Base-by-base conservation (phyloP, 2,797 vertebrate species). In the Microchirus variegatus region DNA sequence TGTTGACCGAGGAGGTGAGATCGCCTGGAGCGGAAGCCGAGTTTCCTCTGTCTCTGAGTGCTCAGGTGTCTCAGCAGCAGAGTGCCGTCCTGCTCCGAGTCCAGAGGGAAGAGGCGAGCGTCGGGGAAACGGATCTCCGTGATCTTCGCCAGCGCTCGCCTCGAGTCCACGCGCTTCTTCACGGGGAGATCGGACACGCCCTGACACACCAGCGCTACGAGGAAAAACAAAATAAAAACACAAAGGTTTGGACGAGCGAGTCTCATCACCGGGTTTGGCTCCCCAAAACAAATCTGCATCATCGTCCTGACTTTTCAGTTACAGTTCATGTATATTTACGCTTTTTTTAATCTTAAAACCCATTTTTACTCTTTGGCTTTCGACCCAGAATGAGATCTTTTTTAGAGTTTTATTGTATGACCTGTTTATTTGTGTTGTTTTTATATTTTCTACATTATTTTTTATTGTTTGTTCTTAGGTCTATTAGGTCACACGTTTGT, bases 81-180 rank as follows among this genome's bases (percentile, higher is more conserved):
- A 0, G 68, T 89, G 43, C 87, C 92, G 10, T 99, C 97, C 90
- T 95, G 94, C 35, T 94, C 95, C 0, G 93, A 92, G 83, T 96
- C 94, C 80, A 98, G 77, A 0, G 93, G 69, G 63, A 97, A 95
- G 41, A 97, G 88, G 59, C 92, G 96, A 12, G 94, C 87, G 13
- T 95, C 94, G 0, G 96, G 95, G 80, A 99, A 98, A 13, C 96
- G 94, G 31, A 91, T 86, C 81, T 97, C 96, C 0, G 91, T 84
- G 59, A 87, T 76, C 75, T 95, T 97, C 70, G 89, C 83, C 59
- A 99, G 89, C 3, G 91, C 92, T 80, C 93, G 95, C 63, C 83
- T 94, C 52, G 83, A 90, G 2, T 99, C 97, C 0, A 92, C 80
- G 59, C 92, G 93, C 86, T 96, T 99, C 91, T 98, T 99, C 17